Evolutionary conservation across 2,113 vertebrate species (phyloP).

Genomic region (Equus przewalskii): DNA sequence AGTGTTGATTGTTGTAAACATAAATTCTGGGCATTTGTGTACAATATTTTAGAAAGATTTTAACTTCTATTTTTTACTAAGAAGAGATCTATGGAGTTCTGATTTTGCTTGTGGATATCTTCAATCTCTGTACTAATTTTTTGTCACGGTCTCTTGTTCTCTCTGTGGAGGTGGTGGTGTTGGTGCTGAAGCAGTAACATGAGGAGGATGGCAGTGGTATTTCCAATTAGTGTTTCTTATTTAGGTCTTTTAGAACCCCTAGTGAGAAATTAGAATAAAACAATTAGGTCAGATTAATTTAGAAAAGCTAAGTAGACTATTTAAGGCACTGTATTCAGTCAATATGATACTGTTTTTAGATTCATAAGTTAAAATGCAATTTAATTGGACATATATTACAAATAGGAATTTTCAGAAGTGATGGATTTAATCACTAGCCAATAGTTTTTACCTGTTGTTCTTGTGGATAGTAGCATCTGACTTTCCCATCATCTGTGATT

Average conservation of each 20-base stretch:
- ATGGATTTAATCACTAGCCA: neutral
- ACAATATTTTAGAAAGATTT: conserved; percentile 10
- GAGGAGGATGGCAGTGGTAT: neutral
- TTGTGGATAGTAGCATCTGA: neutral
- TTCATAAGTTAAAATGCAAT: neutral
- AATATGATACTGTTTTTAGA: neutral
- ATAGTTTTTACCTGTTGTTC: neutral
- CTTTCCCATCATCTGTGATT: neutral
- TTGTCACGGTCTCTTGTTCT: neutral
- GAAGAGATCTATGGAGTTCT: neutral
- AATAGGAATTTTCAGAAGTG: neutral
- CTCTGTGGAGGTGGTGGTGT: neutral
- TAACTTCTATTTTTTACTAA: neutral
- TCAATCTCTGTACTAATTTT: neutral
- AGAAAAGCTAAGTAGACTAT: neutral
- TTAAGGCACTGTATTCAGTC: neutral
- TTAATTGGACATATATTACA: neutral
- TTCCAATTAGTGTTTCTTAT: conserved; percentile 6
- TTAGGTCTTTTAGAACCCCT: neutral
- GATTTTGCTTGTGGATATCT: neutral
- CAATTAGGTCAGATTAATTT: conserved; percentile 27
- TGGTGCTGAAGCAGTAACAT: neutral
- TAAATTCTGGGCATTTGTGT: neutral
- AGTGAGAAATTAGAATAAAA: conserved; percentile 33
- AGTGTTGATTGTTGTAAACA: neutral